These are phyloP conservation scores for Leptoteleia sp. DNA, from an alignment of 1,140 invertebrate genomes.

Conservation along the genomic window DNA sequence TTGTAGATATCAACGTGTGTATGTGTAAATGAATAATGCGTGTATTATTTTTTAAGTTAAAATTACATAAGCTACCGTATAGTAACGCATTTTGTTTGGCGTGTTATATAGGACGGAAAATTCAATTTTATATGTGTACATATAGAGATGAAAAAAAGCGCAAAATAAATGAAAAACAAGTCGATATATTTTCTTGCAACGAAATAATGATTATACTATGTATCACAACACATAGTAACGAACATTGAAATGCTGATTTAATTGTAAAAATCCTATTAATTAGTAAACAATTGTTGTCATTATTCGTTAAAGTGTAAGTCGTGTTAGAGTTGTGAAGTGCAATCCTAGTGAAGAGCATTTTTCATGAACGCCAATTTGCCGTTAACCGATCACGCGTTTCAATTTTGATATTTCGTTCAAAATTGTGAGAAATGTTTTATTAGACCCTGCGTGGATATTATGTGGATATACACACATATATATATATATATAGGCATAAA, in stretches of 20 bases:
- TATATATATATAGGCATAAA: too few species aligned
- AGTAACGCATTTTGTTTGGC: constrained; percentile 32
- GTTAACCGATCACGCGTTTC: constrained; percentile 31
- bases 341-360: constrained; percentile 40
- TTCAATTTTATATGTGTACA: constrained; percentile 36
- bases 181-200: constrained; percentile 40
- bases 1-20: too few species aligned
- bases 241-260: constrained; percentile 23
- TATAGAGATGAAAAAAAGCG: constrained; percentile 8
- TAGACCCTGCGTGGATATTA: too few species aligned
- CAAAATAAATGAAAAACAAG: constrained; percentile 6
- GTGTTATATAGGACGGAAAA: constrained; percentile 31
- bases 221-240: constrained; percentile 27
- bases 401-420: constrained; percentile 21
- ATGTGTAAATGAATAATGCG: too few species aligned
- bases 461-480: too few species aligned
- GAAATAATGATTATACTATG: constrained; percentile 16
- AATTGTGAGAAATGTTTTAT: constrained; percentile 46
- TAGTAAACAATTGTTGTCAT: constrained; percentile 20
- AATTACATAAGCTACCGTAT: constrained; percentile 16
- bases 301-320: constrained; percentile 26
- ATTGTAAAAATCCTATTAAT: constrained; percentile 51
- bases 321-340: constrained; percentile 24
- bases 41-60: constrained; percentile 33
- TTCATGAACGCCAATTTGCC: constrained; percentile 39